Evolutionary conservation across 2,888 invertebrate genomes (phyloP).

Genomic region (Phortica magna): DNA sequence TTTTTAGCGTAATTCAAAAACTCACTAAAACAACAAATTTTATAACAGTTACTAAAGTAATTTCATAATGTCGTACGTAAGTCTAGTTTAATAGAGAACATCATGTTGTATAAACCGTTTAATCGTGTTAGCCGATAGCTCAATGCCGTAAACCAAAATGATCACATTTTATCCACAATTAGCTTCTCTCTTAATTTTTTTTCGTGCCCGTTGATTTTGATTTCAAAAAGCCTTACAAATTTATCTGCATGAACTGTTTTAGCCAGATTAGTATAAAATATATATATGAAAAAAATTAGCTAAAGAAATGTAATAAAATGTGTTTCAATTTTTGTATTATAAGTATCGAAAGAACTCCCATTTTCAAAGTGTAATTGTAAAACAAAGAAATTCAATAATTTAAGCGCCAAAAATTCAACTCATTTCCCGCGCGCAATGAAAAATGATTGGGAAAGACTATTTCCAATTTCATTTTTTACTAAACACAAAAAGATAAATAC

Average conservation of each 20-base stretch:
- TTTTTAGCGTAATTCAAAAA: slow-evolving; percentile 17
- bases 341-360: background rate
- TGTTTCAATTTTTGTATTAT: background rate
- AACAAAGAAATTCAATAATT: background rate
- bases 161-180: background rate
- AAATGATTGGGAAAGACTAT: background rate
- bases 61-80: slow-evolving; percentile 13
- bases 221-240: background rate
- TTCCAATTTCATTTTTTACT: background rate
- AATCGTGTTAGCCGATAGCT: background rate
- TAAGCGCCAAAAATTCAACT: background rate
- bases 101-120: background rate
- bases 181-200: background rate
- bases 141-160: slow-evolving; percentile 1
- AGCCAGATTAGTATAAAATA: slow-evolving; percentile 5
- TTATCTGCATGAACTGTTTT: background rate
- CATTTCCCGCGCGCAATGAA: background rate
- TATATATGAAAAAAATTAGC: background rate
- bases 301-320: background rate
- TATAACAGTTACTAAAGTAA: slow-evolving; percentile 14
- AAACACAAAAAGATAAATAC: background rate
- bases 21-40: background rate
- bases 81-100: slow-evolving; percentile 13
- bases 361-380: background rate
- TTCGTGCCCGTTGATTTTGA: background rate